Percentiles rank a stretch among this genome's conserved stretches.
phyloP scores from a whole-genome alignment of 2,888 invertebrate genomes.

The Diaprepes abbreviatus region DNA sequence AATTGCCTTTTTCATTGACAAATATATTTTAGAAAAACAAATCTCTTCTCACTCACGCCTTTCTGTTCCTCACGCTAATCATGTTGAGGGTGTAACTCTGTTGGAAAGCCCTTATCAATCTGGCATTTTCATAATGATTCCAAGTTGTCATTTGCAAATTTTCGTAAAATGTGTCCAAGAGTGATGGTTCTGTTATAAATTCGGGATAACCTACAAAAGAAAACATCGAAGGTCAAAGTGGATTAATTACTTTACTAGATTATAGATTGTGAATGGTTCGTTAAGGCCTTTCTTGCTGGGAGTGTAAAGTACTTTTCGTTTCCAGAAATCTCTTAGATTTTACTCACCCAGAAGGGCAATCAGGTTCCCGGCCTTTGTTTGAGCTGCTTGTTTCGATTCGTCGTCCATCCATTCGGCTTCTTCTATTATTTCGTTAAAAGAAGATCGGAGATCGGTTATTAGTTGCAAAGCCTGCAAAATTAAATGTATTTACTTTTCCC shows the following conservation, averaged over 20 bases:
- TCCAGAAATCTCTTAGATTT: no score
- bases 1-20: neutral
- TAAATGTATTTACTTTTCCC: no score
- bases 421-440: conserved; percentile 67
- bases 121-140: conserved; percentile 65
- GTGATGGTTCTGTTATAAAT: conserved; percentile 54
- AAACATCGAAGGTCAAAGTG: no score
- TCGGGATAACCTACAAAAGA: conserved; percentile 61
- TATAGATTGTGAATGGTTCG: no score
- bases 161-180: conserved; percentile 63
- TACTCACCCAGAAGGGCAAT: conserved; percentile 56
- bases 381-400: conserved; percentile 67
- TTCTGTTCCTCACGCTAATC: conserved; percentile 58
- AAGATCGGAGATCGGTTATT: conserved; percentile 67
- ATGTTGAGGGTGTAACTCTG: conserved; percentile 60
- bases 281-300: no score
- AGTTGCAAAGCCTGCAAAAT: conserved; percentile 60
- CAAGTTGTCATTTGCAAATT: conserved; percentile 63
- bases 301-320: no score
- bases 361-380: conserved; percentile 69
- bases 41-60: conserved; percentile 54
- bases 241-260: no score
- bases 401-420: conserved; percentile 71
- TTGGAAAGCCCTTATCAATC: conserved; percentile 61
- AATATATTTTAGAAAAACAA: no score